A percentile compares a stretch with the other conserved stretches of the same genome.
phyloP scores from a whole-genome alignment of 1,140 invertebrate genomes.

The Chlorops oryzae region DNA sequence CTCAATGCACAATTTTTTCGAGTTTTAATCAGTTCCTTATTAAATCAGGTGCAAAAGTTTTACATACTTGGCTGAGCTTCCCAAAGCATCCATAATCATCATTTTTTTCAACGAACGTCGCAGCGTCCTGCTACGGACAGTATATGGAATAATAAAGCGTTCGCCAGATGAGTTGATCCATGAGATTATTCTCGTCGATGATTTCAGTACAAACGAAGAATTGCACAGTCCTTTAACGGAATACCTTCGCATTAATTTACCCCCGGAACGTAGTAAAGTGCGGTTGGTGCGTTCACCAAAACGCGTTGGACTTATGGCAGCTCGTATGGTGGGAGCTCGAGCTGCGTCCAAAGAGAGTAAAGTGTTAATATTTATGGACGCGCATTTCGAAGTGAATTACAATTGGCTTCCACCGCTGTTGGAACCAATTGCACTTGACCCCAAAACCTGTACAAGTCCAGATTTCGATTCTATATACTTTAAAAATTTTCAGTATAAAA shows the following conservation, averaged over 20 bases:
- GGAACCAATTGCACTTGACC: slow-evolving; percentile 63
- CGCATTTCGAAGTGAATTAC: slow-evolving; percentile 82
- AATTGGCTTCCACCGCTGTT: slow-evolving; percentile 74
- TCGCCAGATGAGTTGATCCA: slow-evolving; percentile 72
- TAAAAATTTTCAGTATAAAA: slow-evolving; percentile 26
- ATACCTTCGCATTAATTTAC: slow-evolving; percentile 58
- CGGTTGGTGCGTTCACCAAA: slow-evolving; percentile 61
- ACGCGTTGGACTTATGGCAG: slow-evolving; percentile 80
- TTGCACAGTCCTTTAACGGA: slow-evolving; percentile 58
- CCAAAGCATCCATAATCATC: slow-evolving; percentile 77
- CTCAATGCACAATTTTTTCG: slow-evolving; percentile 43
- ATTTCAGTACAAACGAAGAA: slow-evolving; percentile 66
- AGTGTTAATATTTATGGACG: slow-evolving; percentile 89
- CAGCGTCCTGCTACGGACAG: slow-evolving; percentile 77
- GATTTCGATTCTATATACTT: slow-evolving; percentile 60
- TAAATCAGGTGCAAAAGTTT: slow-evolving; percentile 59
- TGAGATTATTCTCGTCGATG: slow-evolving; percentile 89
- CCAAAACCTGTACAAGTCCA: slow-evolving; percentile 76
- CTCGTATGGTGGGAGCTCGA: slow-evolving; percentile 76
- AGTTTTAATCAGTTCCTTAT: slow-evolving; percentile 49
- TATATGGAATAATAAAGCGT: slow-evolving; percentile 71
- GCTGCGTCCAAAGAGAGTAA: slow-evolving; percentile 68
- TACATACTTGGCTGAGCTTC: slow-evolving; percentile 67
- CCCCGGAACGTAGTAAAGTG: slow-evolving; percentile 63
- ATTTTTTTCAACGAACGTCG: slow-evolving; percentile 92